Conservation (phyloP, 2,797 vertebrate species). For the Trematomus bernacchii region DNA sequence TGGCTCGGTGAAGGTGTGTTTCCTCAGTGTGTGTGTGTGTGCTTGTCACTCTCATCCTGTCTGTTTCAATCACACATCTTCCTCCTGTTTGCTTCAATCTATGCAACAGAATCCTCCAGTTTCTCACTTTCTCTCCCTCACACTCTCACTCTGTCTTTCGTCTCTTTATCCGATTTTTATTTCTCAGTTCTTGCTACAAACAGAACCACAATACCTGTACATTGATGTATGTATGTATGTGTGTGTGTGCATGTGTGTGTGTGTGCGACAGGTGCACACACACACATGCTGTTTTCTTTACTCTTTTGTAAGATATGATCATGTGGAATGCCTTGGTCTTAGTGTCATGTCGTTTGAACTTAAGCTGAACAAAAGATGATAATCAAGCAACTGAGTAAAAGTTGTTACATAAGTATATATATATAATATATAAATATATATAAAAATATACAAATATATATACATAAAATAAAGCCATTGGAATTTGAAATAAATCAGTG, state of each 20-base stretch:
- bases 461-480: constrained; percentile 90
- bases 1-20: not conserved
- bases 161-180: constrained; percentile 63
- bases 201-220: constrained; percentile 70
- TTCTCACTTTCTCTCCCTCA: constrained; percentile 38
- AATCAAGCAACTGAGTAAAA: constrained; percentile 86
- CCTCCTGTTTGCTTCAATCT: constrained; percentile 87
- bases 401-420: constrained; percentile 83
- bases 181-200: constrained; percentile 75
- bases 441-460: constrained; percentile 82
- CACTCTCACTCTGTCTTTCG: constrained; percentile 60
- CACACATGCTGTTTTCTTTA: constrained; percentile 78
- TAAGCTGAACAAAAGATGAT: constrained; percentile 87
- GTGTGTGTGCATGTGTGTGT: constrained; percentile 48
- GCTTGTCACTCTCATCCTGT: constrained; percentile 37
- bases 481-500: constrained; percentile 84
- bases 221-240: constrained; percentile 62
- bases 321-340: constrained; percentile 89
- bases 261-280: constrained; percentile 63
- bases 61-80: constrained; percentile 44
- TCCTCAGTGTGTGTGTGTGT: constrained; percentile 34
- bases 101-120: constrained; percentile 85
- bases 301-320: constrained; percentile 87
- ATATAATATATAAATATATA: constrained; percentile 82
- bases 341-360: constrained; percentile 87